Percentiles rank a stretch among this genome's conserved stretches.
phyloP scores from a whole-genome alignment of 2,888 invertebrate genomes.

The Polydesmus complanatus region DNA sequence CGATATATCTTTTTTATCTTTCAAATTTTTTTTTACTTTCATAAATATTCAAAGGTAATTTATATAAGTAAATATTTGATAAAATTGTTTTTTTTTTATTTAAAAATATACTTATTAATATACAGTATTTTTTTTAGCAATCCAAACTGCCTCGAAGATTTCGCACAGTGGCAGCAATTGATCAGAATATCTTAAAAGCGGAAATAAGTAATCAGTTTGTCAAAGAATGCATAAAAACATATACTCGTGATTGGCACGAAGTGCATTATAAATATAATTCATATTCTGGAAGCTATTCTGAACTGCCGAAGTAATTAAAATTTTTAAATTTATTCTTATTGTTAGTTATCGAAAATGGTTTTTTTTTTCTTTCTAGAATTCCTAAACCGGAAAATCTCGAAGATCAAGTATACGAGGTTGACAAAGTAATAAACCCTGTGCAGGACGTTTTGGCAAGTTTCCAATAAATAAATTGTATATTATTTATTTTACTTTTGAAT shows the following conservation, averaged over 20 bases:
- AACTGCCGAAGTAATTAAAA: slow-evolving; percentile 56
- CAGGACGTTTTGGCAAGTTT: slow-evolving; percentile 31
- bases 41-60: not conserved
- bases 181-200: slow-evolving; percentile 35
- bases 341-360: not conserved
- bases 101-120: not conserved
- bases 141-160: slow-evolving; percentile 49
- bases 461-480: not conserved
- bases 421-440: slow-evolving; percentile 66
- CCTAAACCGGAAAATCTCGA: slow-evolving; percentile 46
- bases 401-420: slow-evolving; percentile 79
- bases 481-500: not conserved
- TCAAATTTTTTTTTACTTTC: slow-evolving; percentile 5
- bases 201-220: slow-evolving; percentile 48
- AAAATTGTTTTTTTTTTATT: slow-evolving; percentile 52
- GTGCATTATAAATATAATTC: slow-evolving; percentile 81
- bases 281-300: slow-evolving; percentile 74
- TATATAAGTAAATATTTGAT: slow-evolving; percentile 23
- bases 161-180: slow-evolving; percentile 58
- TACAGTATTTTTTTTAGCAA: slow-evolving; percentile 33
- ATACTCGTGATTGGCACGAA: slow-evolving; percentile 75
- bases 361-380: slow-evolving; percentile 27
- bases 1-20: no score
- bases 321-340: not conserved
- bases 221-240: slow-evolving; percentile 54